These are phyloP conservation scores for Allolobophora icterica DNA, from an alignment of 2,888 invertebrate species.

Conservation along the genomic window DNA sequence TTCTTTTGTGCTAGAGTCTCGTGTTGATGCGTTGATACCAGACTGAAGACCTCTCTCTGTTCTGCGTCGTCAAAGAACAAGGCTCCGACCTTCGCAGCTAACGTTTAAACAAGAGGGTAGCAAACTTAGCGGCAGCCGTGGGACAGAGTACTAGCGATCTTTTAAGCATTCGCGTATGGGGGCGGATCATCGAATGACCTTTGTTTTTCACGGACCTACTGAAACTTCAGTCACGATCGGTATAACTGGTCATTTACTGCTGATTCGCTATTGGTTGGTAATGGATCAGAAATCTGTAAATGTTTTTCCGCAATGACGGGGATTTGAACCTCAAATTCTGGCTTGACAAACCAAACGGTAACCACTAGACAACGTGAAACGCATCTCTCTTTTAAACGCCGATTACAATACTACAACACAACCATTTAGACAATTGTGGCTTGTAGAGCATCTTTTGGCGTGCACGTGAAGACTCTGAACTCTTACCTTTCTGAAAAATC, in stretches of 20 bases:
- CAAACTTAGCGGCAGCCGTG: no score
- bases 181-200: neutral
- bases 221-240: neutral
- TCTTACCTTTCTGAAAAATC: neutral
- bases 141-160: no score
- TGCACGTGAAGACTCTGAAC: neutral
- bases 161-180: no score
- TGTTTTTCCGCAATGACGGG: neutral
- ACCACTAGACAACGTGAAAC: neutral
- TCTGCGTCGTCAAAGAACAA: no score
- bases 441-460: no score
- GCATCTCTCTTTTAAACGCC: neutral
- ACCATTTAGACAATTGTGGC: no score
- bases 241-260: neutral
- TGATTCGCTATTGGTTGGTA: neutral
- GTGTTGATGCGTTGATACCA: no score
- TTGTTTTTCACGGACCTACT: neutral
- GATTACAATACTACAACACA: no score
- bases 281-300: neutral
- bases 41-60: no score
- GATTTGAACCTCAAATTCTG: neutral
- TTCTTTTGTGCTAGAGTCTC: neutral
- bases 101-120: no score
- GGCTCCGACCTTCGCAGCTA: no score
- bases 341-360: neutral